phyloP scores from a whole-genome alignment of 2,797 vertebrate species.

The Sebastolobus alascanus region DNA sequence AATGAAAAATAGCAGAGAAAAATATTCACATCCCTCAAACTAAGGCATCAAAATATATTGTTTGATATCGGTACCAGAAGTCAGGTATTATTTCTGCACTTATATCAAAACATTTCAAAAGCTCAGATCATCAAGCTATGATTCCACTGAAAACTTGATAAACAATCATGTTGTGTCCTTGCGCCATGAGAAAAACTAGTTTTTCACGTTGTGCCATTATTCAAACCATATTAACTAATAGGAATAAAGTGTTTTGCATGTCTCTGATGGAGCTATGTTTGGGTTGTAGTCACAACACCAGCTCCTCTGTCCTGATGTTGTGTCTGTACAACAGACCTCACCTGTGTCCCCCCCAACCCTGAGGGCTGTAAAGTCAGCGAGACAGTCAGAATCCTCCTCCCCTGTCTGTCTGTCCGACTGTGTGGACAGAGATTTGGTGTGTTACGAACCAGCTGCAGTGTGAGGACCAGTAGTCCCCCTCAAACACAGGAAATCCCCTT shows the following conservation, averaged over 20 bases:
- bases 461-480: constrained; percentile 64
- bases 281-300: background rate
- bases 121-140: background rate
- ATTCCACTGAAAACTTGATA: background rate
- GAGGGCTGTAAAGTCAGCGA: constrained; percentile 11
- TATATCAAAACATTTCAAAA: background rate
- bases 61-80: background rate
- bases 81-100: background rate
- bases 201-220: constrained; percentile 8
- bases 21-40: background rate
- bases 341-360: constrained; percentile 21
- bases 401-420: constrained; percentile 24
- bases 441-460: constrained; percentile 57
- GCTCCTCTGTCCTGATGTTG: constrained; percentile 4
- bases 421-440: constrained; percentile 37
- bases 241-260: constrained; percentile 5
- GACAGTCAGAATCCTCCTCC: background rate
- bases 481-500: constrained; percentile 79
- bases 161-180: background rate
- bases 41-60: background rate
- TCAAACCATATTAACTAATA: constrained; percentile 8
- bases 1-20: background rate
- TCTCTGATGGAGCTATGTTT: constrained; percentile 1
- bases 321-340: constrained; percentile 1
- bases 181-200: background rate